phyloP scores from a whole-genome alignment of 2,797 vertebrate genomes.

The Adrianichthys oophorus region DNA sequence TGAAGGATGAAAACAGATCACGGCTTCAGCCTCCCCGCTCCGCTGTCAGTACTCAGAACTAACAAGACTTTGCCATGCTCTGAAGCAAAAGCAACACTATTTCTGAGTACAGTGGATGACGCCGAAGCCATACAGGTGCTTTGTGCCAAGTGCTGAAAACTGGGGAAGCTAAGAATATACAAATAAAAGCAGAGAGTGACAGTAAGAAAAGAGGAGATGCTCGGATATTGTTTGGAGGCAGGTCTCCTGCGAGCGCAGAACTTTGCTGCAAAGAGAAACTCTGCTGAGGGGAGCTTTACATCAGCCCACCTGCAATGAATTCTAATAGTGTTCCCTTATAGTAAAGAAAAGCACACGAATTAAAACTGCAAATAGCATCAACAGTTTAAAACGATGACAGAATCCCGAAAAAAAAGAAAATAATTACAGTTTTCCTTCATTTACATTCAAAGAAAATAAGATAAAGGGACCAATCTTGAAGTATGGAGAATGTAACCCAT shows the following conservation, averaged over 20 bases:
- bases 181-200: conserved; percentile 62
- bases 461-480: neutral
- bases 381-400: neutral
- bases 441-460: neutral
- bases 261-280: conserved; percentile 64
- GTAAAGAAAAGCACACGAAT: conserved; percentile 49
- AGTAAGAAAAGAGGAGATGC: conserved; percentile 53
- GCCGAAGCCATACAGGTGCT: conserved; percentile 62
- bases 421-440: too few relatives aligned
- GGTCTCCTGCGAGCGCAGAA: conserved; percentile 53
- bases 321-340: conserved; percentile 50
- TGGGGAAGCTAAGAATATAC: conserved; percentile 65
- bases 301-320: conserved; percentile 52
- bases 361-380: conserved; percentile 19
- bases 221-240: conserved; percentile 64
- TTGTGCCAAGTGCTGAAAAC: conserved; percentile 61
- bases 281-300: conserved; percentile 53
- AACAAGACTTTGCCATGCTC: conserved; percentile 49
- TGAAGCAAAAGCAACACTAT: conserved; percentile 56
- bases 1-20: conserved; percentile 24
- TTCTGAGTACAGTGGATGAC: conserved; percentile 64
- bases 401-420: too few relatives aligned
- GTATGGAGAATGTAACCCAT: conserved; percentile 2
- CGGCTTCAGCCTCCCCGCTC: conserved; percentile 38
- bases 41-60: conserved; percentile 61